Evolutionary conservation across 2,797 vertebrate species (phyloP).

Genomic region (Melanotaenia trifasciata): DNA sequence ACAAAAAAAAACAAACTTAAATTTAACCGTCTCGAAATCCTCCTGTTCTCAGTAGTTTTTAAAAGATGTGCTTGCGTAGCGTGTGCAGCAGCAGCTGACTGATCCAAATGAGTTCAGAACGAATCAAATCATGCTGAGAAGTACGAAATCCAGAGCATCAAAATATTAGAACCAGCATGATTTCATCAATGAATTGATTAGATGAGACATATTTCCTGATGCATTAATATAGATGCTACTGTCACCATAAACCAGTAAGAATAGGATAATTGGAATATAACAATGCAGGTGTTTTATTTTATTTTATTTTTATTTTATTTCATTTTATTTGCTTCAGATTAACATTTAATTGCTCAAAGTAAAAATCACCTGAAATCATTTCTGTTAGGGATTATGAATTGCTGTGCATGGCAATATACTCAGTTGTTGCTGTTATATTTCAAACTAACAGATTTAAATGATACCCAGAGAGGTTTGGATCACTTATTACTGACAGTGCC

Average conservation of each 20-base stretch:
- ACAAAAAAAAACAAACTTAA: too few relatives aligned
- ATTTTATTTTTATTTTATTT: too few relatives aligned
- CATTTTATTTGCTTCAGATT: neutral
- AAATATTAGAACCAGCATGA: neutral
- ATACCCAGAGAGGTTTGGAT: neutral
- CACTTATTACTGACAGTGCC: neutral
- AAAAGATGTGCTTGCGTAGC: too few relatives aligned
- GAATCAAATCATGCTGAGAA: neutral
- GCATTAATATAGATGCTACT: neutral
- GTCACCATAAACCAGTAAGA: neutral
- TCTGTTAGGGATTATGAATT: neutral
- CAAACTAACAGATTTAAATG: neutral
- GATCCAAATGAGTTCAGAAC: neutral
- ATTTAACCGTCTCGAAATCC: neutral
- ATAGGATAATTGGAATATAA: neutral
- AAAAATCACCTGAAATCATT: neutral
- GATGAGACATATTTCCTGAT: neutral
- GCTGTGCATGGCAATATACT: neutral
- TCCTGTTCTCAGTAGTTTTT: neutral
- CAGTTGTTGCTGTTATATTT: neutral
- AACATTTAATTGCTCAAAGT: neutral
- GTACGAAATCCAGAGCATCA: neutral
- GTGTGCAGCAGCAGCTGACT: too few relatives aligned
- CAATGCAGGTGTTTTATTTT: too few relatives aligned
- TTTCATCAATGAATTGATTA: neutral